Evolutionary conservation across 2,113 vertebrate species (phyloP).

Genomic region (Craseonycteris thonglongyai): DNA sequence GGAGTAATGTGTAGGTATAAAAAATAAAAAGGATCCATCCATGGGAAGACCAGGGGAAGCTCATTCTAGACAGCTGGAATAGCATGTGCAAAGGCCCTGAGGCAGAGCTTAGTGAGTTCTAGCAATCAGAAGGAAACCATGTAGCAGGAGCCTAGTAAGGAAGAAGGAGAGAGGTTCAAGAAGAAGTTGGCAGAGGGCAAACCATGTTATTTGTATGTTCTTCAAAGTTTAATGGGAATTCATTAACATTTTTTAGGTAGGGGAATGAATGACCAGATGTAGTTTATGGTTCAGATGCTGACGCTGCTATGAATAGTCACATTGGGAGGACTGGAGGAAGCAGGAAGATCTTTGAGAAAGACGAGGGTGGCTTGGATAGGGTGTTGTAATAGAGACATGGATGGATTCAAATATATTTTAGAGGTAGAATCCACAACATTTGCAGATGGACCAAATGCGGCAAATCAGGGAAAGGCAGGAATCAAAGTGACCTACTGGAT

Average conservation of each 20-base stretch:
- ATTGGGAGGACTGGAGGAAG: not conserved
- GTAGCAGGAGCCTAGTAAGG: not conserved
- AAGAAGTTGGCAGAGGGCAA: not conserved
- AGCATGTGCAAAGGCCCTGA: not conserved
- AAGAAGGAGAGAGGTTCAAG: not conserved
- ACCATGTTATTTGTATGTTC: not conserved
- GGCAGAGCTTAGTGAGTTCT: not conserved
- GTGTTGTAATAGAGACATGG: not conserved
- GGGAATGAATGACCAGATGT: not conserved
- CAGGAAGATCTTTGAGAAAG: not conserved
- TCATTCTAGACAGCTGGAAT: not conserved
- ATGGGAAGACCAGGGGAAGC: not conserved
- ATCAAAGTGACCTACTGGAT: not conserved
- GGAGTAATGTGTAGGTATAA: not conserved
- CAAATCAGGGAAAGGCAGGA: not conserved
- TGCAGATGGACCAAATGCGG: not conserved
- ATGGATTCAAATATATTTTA: not conserved
- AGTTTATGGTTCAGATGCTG: not conserved
- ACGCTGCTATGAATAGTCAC: not conserved
- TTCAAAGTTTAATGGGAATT: not conserved
- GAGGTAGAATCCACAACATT: not conserved
- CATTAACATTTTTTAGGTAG: not conserved
- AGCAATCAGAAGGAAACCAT: not conserved
- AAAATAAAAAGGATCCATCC: not conserved
- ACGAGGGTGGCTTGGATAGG: not conserved